Evolutionary conservation across 2,888 invertebrate species (phyloP).

Genomic region (Tanypteryx hageni): DNA sequence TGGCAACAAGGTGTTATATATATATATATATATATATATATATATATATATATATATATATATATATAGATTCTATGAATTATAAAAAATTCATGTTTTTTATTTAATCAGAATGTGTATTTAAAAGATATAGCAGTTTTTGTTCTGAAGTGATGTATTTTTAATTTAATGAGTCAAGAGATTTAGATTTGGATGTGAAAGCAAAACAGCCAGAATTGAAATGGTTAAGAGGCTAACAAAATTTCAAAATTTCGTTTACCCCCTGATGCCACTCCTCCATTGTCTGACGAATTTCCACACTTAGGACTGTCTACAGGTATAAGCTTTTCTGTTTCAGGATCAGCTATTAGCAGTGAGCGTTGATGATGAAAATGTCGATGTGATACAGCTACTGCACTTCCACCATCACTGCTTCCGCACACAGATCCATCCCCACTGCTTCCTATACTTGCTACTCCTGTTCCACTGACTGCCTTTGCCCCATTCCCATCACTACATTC

Average conservation of each 20-base stretch:
- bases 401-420: slow-evolving; percentile 38
- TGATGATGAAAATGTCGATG: slow-evolving; percentile 64
- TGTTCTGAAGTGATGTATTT: no score
- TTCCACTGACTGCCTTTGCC: slow-evolving; percentile 32
- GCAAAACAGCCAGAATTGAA: no score
- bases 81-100: no score
- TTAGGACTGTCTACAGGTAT: slow-evolving; percentile 79
- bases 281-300: slow-evolving; percentile 77
- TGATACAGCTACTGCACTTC: slow-evolving; percentile 27
- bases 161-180: no score
- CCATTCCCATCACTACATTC: slow-evolving; percentile 40
- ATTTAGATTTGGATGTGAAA: no score
- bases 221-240: no score
- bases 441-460: slow-evolving; percentile 25
- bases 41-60: no score
- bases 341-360: slow-evolving; percentile 71
- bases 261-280: slow-evolving; percentile 62
- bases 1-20: no score
- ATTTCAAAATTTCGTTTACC: neutral
- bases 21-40: no score
- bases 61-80: no score
- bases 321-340: slow-evolving; percentile 87
- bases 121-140: no score
- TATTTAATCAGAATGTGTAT: no score
- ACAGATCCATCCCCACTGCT: slow-evolving; percentile 38